Evolutionary conservation across 2,113 vertebrate genomes (phyloP), one percentile per base, ranked within the genome.

Genomic region (Tachycineta bicolor): DNA sequence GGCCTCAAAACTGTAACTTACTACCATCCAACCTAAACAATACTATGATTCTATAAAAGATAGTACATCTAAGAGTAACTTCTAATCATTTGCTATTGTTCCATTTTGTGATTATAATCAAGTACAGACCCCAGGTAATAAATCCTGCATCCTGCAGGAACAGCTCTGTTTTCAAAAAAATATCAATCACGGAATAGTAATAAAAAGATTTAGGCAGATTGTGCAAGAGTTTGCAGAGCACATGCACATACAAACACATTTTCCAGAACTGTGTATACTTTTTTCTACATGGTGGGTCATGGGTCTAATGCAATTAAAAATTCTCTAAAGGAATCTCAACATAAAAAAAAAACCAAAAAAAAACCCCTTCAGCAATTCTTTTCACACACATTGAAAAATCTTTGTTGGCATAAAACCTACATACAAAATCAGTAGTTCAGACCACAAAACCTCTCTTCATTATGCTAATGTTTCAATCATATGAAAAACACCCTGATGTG

Each of bases 401-500:
- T 85, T 84, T 85, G 69, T 49, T 87, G 29, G 60, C 47, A 78
- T 56, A 87, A 95, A 96, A 93, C 19, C 63, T 53, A 55, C 59
- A 85, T 2, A 76, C 3, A 85, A 67, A 77, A 91, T 69, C 53
- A 87, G 67, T 23, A 92, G 53, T 62, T 93, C 74, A 87, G 93
- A 95, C 43, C 78, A 85, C 64, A 94, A 94, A 96, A 91, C 63
- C 64, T 18, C 49, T 47, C 41, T 17, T 58, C 67, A 63, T 83
- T 96, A 95, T 91, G 91, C 52, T 96, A 90, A 95, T 76, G 83
- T 89, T 83, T 84, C 60, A 46, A 84, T 80, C 49, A 41, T 78
- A 95, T 3, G 6, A 94, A 96, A 97, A 96, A 62, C 87, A 78
- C 43, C 75, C 74, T 74, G 47, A 87, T 20, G 8, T 71, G 70